Evolutionary conservation across 2,797 vertebrate species (phyloP).

Genomic region (Emys orbicularis): DNA sequence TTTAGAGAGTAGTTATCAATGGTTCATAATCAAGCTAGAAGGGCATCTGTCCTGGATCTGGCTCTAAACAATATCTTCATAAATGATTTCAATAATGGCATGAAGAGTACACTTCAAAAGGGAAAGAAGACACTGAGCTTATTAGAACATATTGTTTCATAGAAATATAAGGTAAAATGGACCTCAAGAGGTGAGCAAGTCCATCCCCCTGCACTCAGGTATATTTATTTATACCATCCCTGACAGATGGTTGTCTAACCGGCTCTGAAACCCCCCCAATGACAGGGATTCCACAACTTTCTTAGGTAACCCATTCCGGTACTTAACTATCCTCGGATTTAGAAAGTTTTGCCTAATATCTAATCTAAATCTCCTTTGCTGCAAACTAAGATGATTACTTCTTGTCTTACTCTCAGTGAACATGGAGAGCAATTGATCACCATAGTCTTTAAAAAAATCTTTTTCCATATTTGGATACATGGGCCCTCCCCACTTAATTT

Average conservation of each 20-base stretch:
- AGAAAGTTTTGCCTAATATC: neutral
- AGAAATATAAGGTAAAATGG: neutral
- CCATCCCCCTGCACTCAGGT: neutral
- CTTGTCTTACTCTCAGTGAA: neutral
- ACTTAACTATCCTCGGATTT: neutral
- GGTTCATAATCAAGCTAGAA: too few species aligned
- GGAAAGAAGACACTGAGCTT: neutral
- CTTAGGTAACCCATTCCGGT: neutral
- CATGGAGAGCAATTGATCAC: neutral
- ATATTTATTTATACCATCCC: neutral
- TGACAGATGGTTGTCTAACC: neutral
- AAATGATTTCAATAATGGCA: too few species aligned
- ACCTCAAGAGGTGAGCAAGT: neutral
- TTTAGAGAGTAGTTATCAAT: too few species aligned
- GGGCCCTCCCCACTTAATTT: neutral
- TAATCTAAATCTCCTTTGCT: neutral
- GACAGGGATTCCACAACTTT: neutral
- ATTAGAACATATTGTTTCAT: neutral
- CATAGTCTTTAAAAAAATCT: neutral
- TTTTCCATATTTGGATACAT: neutral
- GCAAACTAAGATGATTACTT: neutral
- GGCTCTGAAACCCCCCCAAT: neutral
- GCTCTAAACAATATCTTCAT: too few species aligned
- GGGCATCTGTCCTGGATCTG: too few species aligned
- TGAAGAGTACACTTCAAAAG: too few species aligned